Base-by-base conservation (phyloP, 1,140 invertebrate species). In the Pseudomyrmex sp. region DNA sequence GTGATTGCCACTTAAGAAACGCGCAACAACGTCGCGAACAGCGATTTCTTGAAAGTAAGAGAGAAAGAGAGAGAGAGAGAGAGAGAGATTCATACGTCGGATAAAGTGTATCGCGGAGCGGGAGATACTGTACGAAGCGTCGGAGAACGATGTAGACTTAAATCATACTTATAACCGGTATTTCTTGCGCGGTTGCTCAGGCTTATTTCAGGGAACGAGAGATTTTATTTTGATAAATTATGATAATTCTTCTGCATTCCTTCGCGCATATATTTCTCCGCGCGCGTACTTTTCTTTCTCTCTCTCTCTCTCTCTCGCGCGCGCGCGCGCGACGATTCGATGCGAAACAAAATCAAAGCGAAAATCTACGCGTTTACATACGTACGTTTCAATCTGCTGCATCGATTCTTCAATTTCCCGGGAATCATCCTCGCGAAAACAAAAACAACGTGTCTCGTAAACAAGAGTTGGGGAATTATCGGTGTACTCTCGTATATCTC, bases 401-500 rank as follows among this genome's bases (percentile, higher is more conserved):
- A 44, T 18, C 23, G 62, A 76, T 77, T 77, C 54, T 54, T 77
- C 62, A 48, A 76, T 26, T 62, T 66, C 35, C 0, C 61, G 61
- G 26, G 2, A 5, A 65, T 76, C 26, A 18, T 26, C 23, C 23
- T 23, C 48, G 12, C 46, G 12, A 65, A 56, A 68, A 35, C 35
- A 35, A 35, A 63, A 26, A 68, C 26, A 44, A 13, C 74, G 48
- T 54, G 52, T 66, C 74, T 62, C 68, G 74, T 35, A 35, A 35
- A 77, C 62, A 56, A 0, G 18, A 54, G 62, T 77, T 68, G 15
- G 54, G 48, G n/a, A 80, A 80, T 80, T 80, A 48, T 80, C 26
- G 77, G 9, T 35, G 35, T 68, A 54, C 23, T 44, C 61, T 76
- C 48, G 26, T 66, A 59, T n/a, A 72, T 35, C 66, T 80, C 72